These are phyloP conservation scores for Podocnemis expansa DNA, from an alignment of 2,113 vertebrate genomes.

Conservation along the genomic window DNA sequence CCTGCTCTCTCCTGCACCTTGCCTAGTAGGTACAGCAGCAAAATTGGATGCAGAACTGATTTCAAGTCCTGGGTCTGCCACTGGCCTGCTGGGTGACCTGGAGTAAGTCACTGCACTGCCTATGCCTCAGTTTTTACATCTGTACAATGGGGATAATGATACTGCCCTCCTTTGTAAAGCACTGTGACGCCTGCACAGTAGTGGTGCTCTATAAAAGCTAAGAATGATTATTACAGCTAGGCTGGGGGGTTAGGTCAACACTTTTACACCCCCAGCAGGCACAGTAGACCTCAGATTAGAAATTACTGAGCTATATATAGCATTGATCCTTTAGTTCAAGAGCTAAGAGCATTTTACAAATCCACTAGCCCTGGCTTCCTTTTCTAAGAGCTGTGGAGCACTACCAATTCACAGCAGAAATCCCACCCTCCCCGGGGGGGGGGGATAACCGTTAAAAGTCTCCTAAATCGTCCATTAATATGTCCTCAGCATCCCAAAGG, in stretches of 20 bases:
- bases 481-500: too few species aligned
- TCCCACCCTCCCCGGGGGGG: too few species aligned
- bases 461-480: not conserved
- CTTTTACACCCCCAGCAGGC: not conserved
- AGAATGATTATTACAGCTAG: not conserved
- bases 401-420: not conserved
- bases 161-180: not conserved
- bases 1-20: not conserved
- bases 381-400: not conserved
- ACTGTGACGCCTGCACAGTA: fast-evolving
- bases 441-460: not conserved
- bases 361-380: too few species aligned
- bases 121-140: not conserved
- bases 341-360: not conserved
- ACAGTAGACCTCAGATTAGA: not conserved
- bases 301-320: not conserved
- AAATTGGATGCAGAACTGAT: not conserved
- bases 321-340: not conserved
- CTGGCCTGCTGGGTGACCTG: not conserved
- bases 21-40: not conserved
- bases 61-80: not conserved
- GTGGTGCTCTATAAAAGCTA: not conserved
- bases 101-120: not conserved
- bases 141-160: not conserved
- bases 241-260: too few species aligned